Evolutionary conservation across 2,797 vertebrate genomes (phyloP).

Genomic region (Ptychadena robeensis): DNA sequence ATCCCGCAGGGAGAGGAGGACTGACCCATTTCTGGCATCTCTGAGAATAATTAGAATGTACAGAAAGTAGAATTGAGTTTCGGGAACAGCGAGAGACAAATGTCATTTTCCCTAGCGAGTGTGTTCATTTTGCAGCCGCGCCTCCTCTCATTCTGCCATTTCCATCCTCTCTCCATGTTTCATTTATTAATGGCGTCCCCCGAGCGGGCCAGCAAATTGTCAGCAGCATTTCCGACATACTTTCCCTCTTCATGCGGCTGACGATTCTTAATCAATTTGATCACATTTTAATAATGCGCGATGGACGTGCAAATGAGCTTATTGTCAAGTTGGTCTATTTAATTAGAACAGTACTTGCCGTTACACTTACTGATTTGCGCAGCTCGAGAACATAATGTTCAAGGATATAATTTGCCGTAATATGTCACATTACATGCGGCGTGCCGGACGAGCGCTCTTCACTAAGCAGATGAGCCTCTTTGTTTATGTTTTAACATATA

Average conservation of each 20-base stretch:
- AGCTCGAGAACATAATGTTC: slow-evolving; percentile 67
- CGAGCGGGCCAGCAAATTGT: slow-evolving; percentile 53
- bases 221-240: slow-evolving; percentile 49
- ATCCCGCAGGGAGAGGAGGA: background rate
- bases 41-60: slow-evolving; percentile 61
- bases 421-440: slow-evolving; percentile 59
- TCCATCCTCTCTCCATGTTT: slow-evolving; percentile 59
- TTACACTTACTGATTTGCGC: slow-evolving; percentile 54
- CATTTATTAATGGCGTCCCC: slow-evolving; percentile 58
- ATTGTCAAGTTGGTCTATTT: slow-evolving; percentile 54
- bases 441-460: slow-evolving; percentile 47
- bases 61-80: slow-evolving; percentile 49
- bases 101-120: slow-evolving; percentile 58
- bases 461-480: slow-evolving; percentile 59
- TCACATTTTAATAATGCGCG: slow-evolving; percentile 57
- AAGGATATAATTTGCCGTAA: slow-evolving; percentile 63
- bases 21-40: slow-evolving; percentile 13
- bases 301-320: slow-evolving; percentile 63
- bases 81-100: slow-evolving; percentile 51
- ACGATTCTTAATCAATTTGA: slow-evolving; percentile 54
- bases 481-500: slow-evolving; percentile 55
- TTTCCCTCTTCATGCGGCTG: slow-evolving; percentile 57
- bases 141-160: slow-evolving; percentile 50
- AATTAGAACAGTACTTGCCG: slow-evolving; percentile 67
- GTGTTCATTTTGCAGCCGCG: slow-evolving; percentile 63